These are phyloP conservation scores for Myotis vivesi DNA, from an alignment of 2,797 vertebrate genomes.

Conservation along the genomic window DNA sequence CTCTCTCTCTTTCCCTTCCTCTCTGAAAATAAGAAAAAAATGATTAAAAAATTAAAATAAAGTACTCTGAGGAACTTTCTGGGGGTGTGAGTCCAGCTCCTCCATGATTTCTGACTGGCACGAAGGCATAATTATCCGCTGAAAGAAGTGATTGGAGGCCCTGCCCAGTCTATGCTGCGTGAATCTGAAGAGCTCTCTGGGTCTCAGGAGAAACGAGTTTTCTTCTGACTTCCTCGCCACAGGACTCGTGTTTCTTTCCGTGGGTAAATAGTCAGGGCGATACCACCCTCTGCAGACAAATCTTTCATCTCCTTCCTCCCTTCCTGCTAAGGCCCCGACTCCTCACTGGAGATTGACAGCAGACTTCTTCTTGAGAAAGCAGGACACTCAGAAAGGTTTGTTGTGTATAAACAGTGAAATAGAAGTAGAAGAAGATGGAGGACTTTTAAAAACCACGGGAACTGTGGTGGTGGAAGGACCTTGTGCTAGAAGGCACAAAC, in stretches of 20 bases:
- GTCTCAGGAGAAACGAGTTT: neutral
- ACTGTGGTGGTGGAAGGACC: neutral
- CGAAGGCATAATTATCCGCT: neutral
- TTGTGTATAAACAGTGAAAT: neutral
- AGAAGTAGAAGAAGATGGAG: neutral
- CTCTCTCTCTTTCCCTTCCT: too few species aligned
- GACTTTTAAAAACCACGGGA: neutral
- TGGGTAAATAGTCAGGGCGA: neutral
- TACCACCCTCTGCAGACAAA: neutral
- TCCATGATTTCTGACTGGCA: neutral
- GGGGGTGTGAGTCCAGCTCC: neutral
- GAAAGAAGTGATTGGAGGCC: neutral
- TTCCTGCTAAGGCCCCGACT: neutral
- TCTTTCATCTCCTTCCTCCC: neutral
- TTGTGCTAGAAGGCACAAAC: neutral
- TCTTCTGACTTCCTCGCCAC: neutral
- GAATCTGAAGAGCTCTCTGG: neutral
- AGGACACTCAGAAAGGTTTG: neutral
- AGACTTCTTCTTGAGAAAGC: neutral
- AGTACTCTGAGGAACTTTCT: neutral
- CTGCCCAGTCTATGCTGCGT: neutral
- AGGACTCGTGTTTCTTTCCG: neutral
- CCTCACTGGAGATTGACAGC: neutral
- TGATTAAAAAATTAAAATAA: too few species aligned
- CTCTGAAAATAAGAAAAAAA: too few species aligned